Base-by-base conservation (phyloP, 2,113 vertebrate species). In the Equus quagga region DNA sequence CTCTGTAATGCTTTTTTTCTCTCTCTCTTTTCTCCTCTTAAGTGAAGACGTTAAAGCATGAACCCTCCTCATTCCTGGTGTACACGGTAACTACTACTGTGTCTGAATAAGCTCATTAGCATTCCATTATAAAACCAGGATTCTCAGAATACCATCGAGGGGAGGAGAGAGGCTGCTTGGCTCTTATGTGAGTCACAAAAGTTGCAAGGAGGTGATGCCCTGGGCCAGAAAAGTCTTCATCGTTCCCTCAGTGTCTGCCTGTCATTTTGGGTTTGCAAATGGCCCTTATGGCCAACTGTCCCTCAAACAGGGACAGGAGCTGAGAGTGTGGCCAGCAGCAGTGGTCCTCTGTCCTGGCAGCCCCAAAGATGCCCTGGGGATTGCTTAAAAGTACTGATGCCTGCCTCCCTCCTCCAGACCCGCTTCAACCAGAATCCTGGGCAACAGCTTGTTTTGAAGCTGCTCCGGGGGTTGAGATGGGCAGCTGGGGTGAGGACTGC, bases 41-140 rank as follows among this genome's bases (percentile, higher is more conserved):
- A 89, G 69, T 72, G 5, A 89, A 73, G 10, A 41, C 72, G 67
- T 88, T 73, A 49, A 95, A 80, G n/a, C 67, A 65, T 58, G 81
- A 86, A 56, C 51, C 75, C 58, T 89, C 62, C 33, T 54, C 51
- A 41, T 62, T 23, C 82, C 69, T 72, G 26, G 26, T 64, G n/a
- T 31, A 17, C 19, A 18, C 41, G 89, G 58, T 60, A 67, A 14
- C 81, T 51, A 56, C 15, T 28, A 14, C 79, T n/a, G 8, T 46
- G 24, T 78, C 60, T 89, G 36, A 78, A 80, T 91, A 79, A 79
- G 31, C 49, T 13, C 23, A 24, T 33, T 72, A 26, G 11, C 58
- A 88, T 87, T 51, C 62, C 44, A 0, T n/a, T 76, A 78, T 28
- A n/a, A 72, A 88, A 19, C 33, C 31, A 24, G 36, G 23, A 70